Conservation (phyloP, 1,140 invertebrate genomes). For the Aphelenchoides besseyi region DNA sequence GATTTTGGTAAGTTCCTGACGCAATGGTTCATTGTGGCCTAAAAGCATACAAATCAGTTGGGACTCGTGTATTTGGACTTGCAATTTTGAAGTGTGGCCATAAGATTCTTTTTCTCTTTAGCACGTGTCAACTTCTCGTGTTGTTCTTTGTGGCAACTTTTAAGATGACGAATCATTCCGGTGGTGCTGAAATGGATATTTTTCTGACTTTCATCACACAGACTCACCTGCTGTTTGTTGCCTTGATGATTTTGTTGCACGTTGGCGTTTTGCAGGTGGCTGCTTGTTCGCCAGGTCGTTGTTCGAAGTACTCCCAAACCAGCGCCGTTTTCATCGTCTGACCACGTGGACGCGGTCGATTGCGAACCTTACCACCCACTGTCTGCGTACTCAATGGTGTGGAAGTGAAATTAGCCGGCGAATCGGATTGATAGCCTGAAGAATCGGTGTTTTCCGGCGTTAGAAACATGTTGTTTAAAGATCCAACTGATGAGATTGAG, state of each 20-base stretch:
- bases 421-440: neutral
- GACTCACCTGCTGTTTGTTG: conserved; percentile 13
- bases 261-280: neutral
- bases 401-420: neutral
- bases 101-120: conserved; percentile 1
- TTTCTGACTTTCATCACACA: neutral
- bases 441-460: neutral
- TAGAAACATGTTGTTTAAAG: neutral
- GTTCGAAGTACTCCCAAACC: conserved; percentile 2
- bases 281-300: neutral
- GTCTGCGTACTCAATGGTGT: neutral
- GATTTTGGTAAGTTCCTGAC: neutral
- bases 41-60: too few relatives aligned
- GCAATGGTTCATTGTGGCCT: too few relatives aligned
- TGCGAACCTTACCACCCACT: neutral
- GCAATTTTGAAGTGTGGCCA: too few relatives aligned
- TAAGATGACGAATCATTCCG: conserved; percentile 14
- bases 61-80: too few relatives aligned
- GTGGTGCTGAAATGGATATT: conserved; percentile 4
- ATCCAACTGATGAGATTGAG: neutral
- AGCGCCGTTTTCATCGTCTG: neutral
- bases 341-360: neutral
- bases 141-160: neutral
- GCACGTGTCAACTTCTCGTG: neutral
- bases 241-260: conserved; percentile 5